Evolutionary conservation across 2,113 vertebrate genomes (phyloP).

Genomic region (Indicator maculatus): DNA sequence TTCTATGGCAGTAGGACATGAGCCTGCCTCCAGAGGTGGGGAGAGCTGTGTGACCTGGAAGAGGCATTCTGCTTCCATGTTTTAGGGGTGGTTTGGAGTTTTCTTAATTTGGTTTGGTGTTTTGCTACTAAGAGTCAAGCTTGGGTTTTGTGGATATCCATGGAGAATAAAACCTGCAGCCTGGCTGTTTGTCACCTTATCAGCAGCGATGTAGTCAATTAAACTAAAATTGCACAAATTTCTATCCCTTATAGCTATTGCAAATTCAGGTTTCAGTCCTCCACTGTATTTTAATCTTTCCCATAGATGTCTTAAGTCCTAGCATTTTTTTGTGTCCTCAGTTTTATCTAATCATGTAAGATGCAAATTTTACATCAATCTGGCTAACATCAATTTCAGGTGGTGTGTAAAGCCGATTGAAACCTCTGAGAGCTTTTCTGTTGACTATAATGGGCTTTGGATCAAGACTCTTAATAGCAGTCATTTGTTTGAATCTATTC

Average conservation of each 20-base stretch:
- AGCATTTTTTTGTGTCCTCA: neutral
- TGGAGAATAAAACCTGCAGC: neutral
- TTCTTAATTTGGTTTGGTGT: neutral
- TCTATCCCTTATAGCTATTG: neutral
- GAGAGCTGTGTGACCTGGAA: neutral
- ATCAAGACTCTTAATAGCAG: conserved; percentile 14
- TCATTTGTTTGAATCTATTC: conserved; percentile 30
- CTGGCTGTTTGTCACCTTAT: neutral
- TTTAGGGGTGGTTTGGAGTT: neutral
- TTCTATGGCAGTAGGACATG: neutral
- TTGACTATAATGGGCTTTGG: conserved; percentile 1
- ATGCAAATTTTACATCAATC: neutral
- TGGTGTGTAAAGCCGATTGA: neutral
- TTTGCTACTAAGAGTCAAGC: neutral
- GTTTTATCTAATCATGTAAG: neutral
- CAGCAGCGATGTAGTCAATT: neutral
- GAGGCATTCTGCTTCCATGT: neutral
- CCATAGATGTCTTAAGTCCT: neutral
- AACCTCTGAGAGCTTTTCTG: neutral
- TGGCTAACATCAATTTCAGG: conserved; percentile 4
- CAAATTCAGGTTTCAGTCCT: neutral
- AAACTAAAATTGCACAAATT: neutral
- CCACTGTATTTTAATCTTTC: neutral
- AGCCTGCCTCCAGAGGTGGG: neutral
- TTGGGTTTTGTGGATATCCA: neutral